Conservation (phyloP, 2,113 vertebrate species). For the Microcebus ravelobensis region DNA sequence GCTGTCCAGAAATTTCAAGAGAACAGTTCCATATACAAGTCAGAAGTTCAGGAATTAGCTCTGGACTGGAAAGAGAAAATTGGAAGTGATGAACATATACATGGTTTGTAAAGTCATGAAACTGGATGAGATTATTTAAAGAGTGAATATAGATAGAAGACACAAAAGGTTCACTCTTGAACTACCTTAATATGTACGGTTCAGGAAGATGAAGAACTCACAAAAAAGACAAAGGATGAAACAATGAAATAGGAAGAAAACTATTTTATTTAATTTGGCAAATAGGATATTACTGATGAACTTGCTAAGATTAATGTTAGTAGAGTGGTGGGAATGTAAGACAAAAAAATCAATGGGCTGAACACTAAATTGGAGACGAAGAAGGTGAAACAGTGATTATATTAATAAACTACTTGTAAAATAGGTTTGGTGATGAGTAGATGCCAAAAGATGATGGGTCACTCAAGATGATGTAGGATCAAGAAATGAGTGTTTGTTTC, state of each 20-base stretch:
- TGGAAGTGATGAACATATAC: background rate
- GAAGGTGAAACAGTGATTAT: background rate
- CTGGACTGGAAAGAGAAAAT: background rate
- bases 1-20: background rate
- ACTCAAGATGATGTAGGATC: background rate
- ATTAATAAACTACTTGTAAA: background rate
- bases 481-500: background rate
- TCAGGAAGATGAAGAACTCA: background rate
- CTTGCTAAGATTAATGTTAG: background rate
- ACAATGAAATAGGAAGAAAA: background rate
- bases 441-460: background rate
- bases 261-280: background rate
- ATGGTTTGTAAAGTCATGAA: background rate
- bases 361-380: background rate
- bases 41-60: background rate
- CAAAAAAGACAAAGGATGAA: background rate
- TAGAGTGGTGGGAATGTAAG: background rate
- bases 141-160: background rate
- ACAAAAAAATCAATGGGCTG: background rate
- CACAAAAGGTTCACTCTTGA: background rate
- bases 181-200: background rate
- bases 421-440: background rate
- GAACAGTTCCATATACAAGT: background rate
- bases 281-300: background rate
- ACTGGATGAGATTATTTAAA: background rate